Base-by-base conservation (phyloP, 2,113 vertebrate genomes). In the Thryonomys swinderianus region DNA sequence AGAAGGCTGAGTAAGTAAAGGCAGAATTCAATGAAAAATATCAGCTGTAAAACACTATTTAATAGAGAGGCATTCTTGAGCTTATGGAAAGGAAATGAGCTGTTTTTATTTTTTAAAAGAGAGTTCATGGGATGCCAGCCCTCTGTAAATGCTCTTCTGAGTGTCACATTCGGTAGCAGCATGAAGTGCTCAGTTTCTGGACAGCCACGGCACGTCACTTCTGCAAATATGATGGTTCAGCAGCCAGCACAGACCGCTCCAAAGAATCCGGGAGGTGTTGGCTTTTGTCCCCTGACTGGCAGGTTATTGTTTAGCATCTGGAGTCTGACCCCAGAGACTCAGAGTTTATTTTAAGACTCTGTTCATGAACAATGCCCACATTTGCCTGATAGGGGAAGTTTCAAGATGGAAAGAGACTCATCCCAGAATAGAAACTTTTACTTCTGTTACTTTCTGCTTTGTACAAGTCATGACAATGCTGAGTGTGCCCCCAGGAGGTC, bases 341-440 rank as follows among this genome's bases (percentile, higher is more conserved):
- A 79, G 87, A 34, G 92, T 88, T 62, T 96, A 95, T 96, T 98
- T 97, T 94, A 91, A 98, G 92, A n/a, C 32, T 62, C 10, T 2
- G 4, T 82, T 85, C 92, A 96, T 88, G 83, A 90, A 53, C 48
- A 80, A 13, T 66, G 57, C 17, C 61, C 53, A 45, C 86, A 85
- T 7, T 88, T 73, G 81, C 2, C 45, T 83, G 92, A 95, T 40
- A 85, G 53, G 69, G 91, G 32, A 88, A 88, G 83, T 90, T 95
- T 25, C 61, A 92, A 98, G 37, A 85, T 88, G 86, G 42, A 40
- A 91, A 32, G 16, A 88, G 71, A 59, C 64, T 53, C 51, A 7
- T 95, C 92, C 88, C 0, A 0, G 71, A 97, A 93, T 0, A 79
- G 88, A 88, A 71, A 40, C 2, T 27, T 59, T 37, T 5, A 40